Evolutionary conservation across 2,113 vertebrate species (phyloP), one percentile per base, ranked within the genome.

Genomic region (Phycodurus eques): DNA sequence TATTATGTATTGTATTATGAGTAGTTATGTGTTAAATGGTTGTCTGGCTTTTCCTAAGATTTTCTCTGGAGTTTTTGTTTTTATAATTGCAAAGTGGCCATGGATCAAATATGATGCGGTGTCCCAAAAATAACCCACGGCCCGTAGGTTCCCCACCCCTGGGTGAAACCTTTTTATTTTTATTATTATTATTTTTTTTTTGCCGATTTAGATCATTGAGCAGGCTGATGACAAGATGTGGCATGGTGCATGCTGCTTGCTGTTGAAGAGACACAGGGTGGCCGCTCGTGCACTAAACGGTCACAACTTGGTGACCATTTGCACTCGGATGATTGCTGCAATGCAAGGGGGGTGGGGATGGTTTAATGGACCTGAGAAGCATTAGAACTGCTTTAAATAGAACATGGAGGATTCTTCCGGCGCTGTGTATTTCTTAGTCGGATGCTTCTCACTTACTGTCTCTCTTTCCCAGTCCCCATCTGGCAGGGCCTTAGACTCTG

Each of bases 371-470:
- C 64, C 66, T 43, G 60, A 79, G 76, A 81, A 77, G 67, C 70
- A 83, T 74, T 31, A 17, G 3, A 65, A 64, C 62, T 35, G 59
- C 31, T 61, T 61, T 19, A 33, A 57, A 27, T 27, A 27, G 4
- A 35, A 61, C 12, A 15, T 47, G 39, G 47, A 53, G 53, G 46
- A 56, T 73, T 77, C 59, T 73, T 73, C 74, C 77, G 78, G 60
- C 64, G 13, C 70, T 79, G 53, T 62, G 51, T 20, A 75, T 61
- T 79, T 82, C 33, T 83, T 68, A 75, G 69, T 87, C 84, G 7
- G 72, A 78, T 80, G 83, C 84, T 87, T 89, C 87, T 90, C 91
- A 98, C 97, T 99, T 98, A 99, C 98, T 93, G 96, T 98, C 93
- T 98, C 94, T 84, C 94, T 95, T 93, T 98, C 95, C 92, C 95